Base-by-base conservation (phyloP, 2,797 vertebrate species). In the Meda fulgida region DNA sequence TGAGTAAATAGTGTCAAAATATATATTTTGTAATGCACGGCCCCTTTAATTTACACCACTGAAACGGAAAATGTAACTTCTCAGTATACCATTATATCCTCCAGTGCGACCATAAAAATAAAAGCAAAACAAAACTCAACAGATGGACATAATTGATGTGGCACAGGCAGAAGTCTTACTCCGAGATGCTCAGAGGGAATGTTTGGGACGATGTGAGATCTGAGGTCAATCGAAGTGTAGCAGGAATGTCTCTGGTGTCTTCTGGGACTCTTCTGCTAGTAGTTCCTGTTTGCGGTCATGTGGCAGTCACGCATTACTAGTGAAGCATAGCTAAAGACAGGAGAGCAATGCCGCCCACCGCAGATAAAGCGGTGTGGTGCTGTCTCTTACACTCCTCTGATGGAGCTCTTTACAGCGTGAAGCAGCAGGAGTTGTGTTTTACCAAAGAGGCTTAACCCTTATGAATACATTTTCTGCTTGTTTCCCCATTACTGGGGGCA, bases 141-240 rank as follows among this genome's bases (percentile, higher is more conserved):
- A 46, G 76, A 71, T 58, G 36, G n/a, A 36, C 26, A 16, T 87
- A 84, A 87, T 86, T 71, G 72, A 78, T 82, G 31, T 78, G 67
- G 73, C 78, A 85, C 78, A 38, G 81, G 34, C 34, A 76, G 60
- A 80, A 10, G 34, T 83, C 51, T 40, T 63, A 84, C 60, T 67
- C 51, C 53, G 46, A 78, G 66, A 51, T 26, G 65, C 85, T 84
- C 79, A 5, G 80, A 80, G 85, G 76, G 73, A 40, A 38, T 69
- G 40, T 58, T 34, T 40, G 60, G 63, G 51, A 72, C 16, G 51
- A 72, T 63, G 67, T 83, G 65, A 83, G 80, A 83, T 78, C 77
- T 7, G 79, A 85, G 87, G 89, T 88, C 84, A 89, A 7, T 31
- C 29, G 29, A 69, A 89, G 87, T 88, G 78, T 83, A 88, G 67